Evolutionary conservation across 2,888 invertebrate species (phyloP), one percentile per base, ranked within the genome.

Genomic region (Odontocerum albicorne): DNA sequence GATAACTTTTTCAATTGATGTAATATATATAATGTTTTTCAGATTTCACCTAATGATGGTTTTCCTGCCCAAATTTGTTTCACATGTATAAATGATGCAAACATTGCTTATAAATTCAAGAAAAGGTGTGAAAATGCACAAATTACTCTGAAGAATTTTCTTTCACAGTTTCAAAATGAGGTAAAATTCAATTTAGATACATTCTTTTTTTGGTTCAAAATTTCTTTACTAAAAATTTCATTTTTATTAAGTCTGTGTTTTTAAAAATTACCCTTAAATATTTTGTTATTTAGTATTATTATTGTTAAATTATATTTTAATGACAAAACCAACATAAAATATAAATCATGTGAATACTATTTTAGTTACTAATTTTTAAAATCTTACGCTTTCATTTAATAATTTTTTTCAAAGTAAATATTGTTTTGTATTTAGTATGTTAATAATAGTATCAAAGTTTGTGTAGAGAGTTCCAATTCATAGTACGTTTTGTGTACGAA

Each of bases 121-220:
- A 39, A 27, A 15, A 49, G 40, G 39, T 57, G 57, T 54, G 57
- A 57, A 54, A 54, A 50, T 19, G n/a, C 54, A n/a, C 39, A 56
- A 35, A 13, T 8, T 10, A 40, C 21, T 6, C 21, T 40, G 3
- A 21, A 19, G 6, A n/a, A 21, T 3, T 40, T 40, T 15, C 2
- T 40, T 21, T 8, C 8, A 40, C 13, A 40, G 21, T 8, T 40
- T 2, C 20, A 40, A n/a, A n/a, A n/a, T n/a, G n/a, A n/a, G n/a
- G n/a, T n/a, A n/a, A n/a, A n/a, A n/a, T 2, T n/a, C 20, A 21
- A 6, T n/a, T 20, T 12, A 40, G 19, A 21, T 20, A 8, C 8
- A 17, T 15, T 17, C 7, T 15, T 8, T n/a, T 12, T n/a, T n/a
- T 40, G 6, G 40, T 16, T 15, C 15, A 6, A 8, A 40, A 16